Base-by-base conservation (phyloP, 1,140 invertebrate genomes). In the Rhagoletis pomonella region DNA sequence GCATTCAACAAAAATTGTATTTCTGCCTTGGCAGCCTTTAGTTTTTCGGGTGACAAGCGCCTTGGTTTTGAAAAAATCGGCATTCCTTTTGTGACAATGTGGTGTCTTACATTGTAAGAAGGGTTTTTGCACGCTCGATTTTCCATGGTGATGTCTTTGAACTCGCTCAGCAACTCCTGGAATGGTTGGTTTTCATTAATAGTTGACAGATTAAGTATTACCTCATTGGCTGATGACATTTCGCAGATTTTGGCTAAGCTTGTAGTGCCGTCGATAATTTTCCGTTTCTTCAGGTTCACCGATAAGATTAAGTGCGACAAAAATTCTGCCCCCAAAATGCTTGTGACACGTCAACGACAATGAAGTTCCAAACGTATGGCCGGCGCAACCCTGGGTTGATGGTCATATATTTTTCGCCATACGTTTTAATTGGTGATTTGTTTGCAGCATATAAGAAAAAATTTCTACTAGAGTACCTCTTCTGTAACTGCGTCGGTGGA, bases 41-140 rank as follows among this genome's bases (percentile, higher is more conserved):
- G 84, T 73, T 90, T 90, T 42, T 93, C 90, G 5, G 90, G 89
- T 14, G 89, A 67, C n/a, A 94, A 87, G 9, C 93, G 89, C 10
- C 92, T 89, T 17, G 93, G 88, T 89, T 90, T 90, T 59, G 89
- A 65, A 60, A 89, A 60, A 42, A 88, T 88, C 7, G 91, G 90
- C 12, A 92, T 93, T 60, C 93, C 93, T 44, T 89, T 88, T n/a
- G 89, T 90, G 1, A 89, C 90, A 10, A 87, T 62, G n/a, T 90
- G 90, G 58, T 89, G 88, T 47, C 89, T 90, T 0, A 69, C 4
- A 1, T 73, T 89, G 0, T 58, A 12, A 9, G 3, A 60, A 12
- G 6, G 44, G 67, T n/a, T n/a, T 29, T 55, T 14, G 6, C 39
- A 42, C n/a, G 39, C 29, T 7, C 58, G n/a, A 65, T 86, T 86